Percentiles rank a stretch among this genome's conserved stretches.
phyloP scores from a whole-genome alignment of 2,888 invertebrate genomes.

The Homarus gammarus region DNA sequence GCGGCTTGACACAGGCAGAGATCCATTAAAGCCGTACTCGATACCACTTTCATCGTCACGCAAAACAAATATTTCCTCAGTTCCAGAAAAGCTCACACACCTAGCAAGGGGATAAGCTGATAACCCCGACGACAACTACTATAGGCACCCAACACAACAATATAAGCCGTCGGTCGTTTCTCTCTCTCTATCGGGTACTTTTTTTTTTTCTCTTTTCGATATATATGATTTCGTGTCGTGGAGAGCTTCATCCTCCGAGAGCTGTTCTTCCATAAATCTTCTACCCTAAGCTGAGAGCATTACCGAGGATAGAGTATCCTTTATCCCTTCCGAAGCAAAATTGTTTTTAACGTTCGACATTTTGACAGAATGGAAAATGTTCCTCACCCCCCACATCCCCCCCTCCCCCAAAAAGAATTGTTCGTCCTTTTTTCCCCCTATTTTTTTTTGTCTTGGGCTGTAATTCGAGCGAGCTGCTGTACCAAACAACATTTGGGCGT shows the following conservation, averaged over 20 bases:
- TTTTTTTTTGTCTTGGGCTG: slow-evolving; percentile 35
- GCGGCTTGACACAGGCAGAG: background rate
- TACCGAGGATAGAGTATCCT: slow-evolving; percentile 29
- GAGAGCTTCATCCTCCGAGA: background rate
- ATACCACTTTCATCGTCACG: background rate
- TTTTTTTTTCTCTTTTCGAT: background rate
- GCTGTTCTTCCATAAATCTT: slow-evolving; percentile 51
- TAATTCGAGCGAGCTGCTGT: slow-evolving; percentile 36
- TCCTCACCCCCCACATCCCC: background rate
- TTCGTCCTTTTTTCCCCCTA: background rate
- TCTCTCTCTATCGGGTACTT: too few relatives aligned
- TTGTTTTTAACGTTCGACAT: slow-evolving; percentile 52
- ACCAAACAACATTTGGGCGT: slow-evolving; percentile 38
- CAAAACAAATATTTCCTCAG: background rate
- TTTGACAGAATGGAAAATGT: slow-evolving; percentile 59
- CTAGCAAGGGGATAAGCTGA: background rate
- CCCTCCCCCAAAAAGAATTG: background rate
- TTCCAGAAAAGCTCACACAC: background rate
- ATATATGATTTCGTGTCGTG: background rate
- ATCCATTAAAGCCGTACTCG: background rate
- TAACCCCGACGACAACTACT: too few relatives aligned
- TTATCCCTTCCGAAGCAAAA: slow-evolving; percentile 44
- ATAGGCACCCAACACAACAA: too few relatives aligned
- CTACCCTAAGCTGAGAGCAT: slow-evolving; percentile 44
- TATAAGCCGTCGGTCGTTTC: too few relatives aligned